Conservation (phyloP, 2,113 vertebrate genomes). For the Probosciger aterrimus region DNA sequence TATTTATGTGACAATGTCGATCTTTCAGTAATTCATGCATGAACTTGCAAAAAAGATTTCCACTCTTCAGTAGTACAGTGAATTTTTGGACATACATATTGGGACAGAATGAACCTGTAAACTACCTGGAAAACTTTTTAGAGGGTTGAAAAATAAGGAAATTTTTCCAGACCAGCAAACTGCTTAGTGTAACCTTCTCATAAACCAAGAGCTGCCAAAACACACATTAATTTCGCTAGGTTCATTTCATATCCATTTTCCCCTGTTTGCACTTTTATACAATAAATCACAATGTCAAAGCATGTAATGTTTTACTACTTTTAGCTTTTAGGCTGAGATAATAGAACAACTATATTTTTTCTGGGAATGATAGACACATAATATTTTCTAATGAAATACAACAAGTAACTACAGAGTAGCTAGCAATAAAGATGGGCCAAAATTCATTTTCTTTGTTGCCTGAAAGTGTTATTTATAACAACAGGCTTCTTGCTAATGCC, state of each 20-base stretch:
- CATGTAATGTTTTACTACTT: conserved; percentile 7
- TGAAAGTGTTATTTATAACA: conserved; percentile 10
- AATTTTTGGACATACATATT: background rate
- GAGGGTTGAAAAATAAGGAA: background rate
- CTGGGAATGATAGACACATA: background rate
- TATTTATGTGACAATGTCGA: background rate
- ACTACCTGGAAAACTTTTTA: conserved; percentile 12
- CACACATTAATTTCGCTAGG: conserved; percentile 7
- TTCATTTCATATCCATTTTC: background rate
- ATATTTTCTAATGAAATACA: conserved; percentile 32
- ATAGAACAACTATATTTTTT: conserved; percentile 27
- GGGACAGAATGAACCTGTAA: background rate
- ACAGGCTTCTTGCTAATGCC: background rate
- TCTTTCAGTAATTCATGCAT: conserved; percentile 33
- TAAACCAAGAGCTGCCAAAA: conserved; percentile 6
- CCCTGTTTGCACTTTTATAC: background rate
- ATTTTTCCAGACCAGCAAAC: background rate
- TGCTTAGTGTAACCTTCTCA: background rate
- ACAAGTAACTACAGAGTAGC: background rate
- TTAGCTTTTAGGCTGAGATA: conserved; percentile 26
- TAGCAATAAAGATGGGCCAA: background rate
- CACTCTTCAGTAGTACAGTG: background rate
- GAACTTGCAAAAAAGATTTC: background rate
- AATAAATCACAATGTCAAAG: conserved; percentile 23
- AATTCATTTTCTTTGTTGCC: background rate